A percentile compares a stretch with the other conserved stretches of the same genome.
Conservation (phyloP, 1,140 invertebrate species). For the Octopus bimaculoides region DNA sequence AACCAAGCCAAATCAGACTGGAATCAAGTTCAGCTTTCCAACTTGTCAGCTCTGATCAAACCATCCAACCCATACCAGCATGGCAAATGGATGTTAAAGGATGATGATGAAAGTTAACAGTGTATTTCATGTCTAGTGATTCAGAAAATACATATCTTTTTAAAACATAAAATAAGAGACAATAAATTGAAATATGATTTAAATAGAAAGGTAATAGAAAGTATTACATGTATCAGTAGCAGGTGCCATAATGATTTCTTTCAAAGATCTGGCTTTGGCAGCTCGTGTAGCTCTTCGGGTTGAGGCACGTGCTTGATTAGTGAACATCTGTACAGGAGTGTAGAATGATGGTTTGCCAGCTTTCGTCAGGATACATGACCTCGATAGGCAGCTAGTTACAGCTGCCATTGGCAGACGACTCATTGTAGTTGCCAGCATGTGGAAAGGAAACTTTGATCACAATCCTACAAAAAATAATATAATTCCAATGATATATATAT, state of each 20-base stretch:
- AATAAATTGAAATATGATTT: conserved; percentile 15
- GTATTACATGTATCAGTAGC: conserved; percentile 60
- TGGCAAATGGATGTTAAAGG: too few species aligned
- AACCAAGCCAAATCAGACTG: too few species aligned
- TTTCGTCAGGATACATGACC: neutral
- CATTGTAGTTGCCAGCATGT: neutral
- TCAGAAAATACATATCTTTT: neutral
- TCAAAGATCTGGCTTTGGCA: conserved; percentile 43
- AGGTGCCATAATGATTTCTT: conserved; percentile 59
- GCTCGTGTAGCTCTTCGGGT: conserved; percentile 13
- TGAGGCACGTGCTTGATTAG: neutral
- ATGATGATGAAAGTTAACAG: too few species aligned
- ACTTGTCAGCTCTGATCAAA: too few species aligned
- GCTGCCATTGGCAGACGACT: neutral
- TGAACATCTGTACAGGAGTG: neutral
- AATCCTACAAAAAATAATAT: too few species aligned
- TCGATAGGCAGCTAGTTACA: neutral
- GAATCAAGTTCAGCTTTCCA: too few species aligned
- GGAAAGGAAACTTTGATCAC: too few species aligned
- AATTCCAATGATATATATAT: too few species aligned
- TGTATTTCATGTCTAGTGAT: too few species aligned
- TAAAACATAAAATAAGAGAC: neutral
- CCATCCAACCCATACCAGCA: too few species aligned
- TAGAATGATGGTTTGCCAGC: neutral
- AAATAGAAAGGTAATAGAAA: conserved; percentile 1